phyloP scores from a whole-genome alignment of 2,113 vertebrate species.

The Triplophysa dalaica region DNA sequence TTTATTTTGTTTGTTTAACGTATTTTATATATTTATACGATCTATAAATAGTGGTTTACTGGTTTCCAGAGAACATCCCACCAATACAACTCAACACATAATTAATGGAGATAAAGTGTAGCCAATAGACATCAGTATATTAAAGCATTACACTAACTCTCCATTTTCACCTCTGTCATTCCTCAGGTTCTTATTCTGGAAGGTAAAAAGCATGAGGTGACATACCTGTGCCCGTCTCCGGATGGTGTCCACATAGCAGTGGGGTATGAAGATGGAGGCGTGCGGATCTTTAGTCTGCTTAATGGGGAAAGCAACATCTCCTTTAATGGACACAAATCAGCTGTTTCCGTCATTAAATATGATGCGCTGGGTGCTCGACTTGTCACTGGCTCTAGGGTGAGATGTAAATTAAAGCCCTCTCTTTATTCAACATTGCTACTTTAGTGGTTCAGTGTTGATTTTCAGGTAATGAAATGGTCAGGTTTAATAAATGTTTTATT shows the following conservation, averaged over 20 bases:
- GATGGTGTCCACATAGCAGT: conserved; percentile 88
- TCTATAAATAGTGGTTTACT: no score
- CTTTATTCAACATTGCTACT: neutral
- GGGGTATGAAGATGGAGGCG: conserved; percentile 90
- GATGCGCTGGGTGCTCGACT: conserved; percentile 87
- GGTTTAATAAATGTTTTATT: neutral
- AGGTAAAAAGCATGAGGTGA: conserved; percentile 90
- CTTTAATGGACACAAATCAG: conserved; percentile 92
- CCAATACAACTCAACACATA: no score
- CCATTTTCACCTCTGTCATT: neutral
- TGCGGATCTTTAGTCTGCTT: conserved; percentile 86
- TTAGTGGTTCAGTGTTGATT: neutral
- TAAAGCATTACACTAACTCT: neutral
- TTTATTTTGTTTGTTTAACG: no score
- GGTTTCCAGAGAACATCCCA: no score
- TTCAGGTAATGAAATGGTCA: neutral
- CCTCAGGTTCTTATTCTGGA: conserved; percentile 87
- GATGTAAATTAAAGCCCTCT: neutral
- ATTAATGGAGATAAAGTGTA: no score
- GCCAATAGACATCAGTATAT: no score
- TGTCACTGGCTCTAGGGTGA: conserved; percentile 90
- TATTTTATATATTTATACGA: no score
- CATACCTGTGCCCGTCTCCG: conserved; percentile 85
- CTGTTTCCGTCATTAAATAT: conserved; percentile 83
- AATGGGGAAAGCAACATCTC: conserved; percentile 84